Evolutionary conservation across 2,888 invertebrate species (phyloP).

Genomic region (Galerucella nymphaeae): DNA sequence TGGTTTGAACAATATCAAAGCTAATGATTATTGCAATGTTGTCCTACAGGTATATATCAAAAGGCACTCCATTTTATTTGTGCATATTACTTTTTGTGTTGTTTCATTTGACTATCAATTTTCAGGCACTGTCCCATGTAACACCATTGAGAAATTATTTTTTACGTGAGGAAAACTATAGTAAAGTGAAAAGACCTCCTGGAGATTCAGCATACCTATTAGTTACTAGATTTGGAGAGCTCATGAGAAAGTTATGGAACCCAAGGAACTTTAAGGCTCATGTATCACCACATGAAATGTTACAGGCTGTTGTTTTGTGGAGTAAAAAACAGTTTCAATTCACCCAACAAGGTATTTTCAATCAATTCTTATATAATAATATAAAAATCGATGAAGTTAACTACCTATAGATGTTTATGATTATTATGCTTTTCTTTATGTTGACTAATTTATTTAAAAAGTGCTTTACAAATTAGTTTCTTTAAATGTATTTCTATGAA

Average conservation of each 20-base stretch:
- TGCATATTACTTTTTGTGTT: not conserved
- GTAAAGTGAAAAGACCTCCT: conserved; percentile 88
- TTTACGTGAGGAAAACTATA: conserved; percentile 92
- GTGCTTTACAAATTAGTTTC: no score
- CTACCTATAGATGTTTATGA: not conserved
- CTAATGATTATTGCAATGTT: conserved; percentile 99
- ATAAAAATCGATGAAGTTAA: not conserved
- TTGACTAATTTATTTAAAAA: not conserved
- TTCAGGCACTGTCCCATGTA: conserved; percentile 93
- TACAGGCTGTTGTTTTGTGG: conserved; percentile 97
- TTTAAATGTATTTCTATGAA: no score
- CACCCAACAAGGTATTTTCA: conserved; percentile 88
- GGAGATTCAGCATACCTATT: conserved; percentile 94
- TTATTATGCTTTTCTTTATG: not conserved
- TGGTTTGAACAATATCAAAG: conserved; percentile 98
- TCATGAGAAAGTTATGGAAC: conserved; percentile 98
- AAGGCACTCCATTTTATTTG: not conserved
- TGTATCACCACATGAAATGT: conserved; percentile 99
- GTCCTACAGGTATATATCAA: conserved; percentile 81
- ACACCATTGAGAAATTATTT: conserved; percentile 95
- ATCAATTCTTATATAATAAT: conserved; percentile 2
- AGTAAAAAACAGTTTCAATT: conserved; percentile 98
- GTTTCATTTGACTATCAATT: conserved; percentile 39
- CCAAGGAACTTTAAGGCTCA: conserved; percentile 99
- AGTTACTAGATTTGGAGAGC: conserved; percentile 93